Conservation (phyloP, 2,888 invertebrate species). For the Neuroscelio doddi region DNA sequence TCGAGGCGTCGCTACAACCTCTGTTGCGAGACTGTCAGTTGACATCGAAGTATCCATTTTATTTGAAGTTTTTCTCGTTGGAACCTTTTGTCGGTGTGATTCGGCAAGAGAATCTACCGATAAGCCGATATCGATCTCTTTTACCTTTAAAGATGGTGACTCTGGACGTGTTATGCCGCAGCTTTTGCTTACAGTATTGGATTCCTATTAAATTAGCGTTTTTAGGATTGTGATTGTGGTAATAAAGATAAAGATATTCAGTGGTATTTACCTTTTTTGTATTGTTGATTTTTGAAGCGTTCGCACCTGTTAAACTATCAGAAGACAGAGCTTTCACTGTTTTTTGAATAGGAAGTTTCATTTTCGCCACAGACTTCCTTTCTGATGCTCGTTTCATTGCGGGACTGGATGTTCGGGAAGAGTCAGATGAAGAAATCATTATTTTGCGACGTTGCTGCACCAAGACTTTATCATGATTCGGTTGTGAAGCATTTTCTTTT, state of each 20-base stretch:
- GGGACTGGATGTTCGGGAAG: conserved; percentile 81
- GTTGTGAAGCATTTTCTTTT: conserved; percentile 55
- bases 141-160: conserved; percentile 66
- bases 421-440: conserved; percentile 78
- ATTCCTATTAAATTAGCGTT: conserved; percentile 17
- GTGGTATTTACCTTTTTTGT: conserved; percentile 53
- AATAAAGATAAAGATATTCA: not conserved
- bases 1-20: conserved; percentile 60
- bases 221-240: not conserved
- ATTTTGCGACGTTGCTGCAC: conserved; percentile 72
- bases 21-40: conserved; percentile 69
- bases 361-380: conserved; percentile 61
- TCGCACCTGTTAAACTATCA: conserved; percentile 73
- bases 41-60: conserved; percentile 70
- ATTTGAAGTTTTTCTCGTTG: conserved; percentile 49
- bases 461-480: conserved; percentile 60
- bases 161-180: conserved; percentile 69
- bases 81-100: conserved; percentile 54
- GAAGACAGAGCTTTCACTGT: conserved; percentile 72
- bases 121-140: conserved; percentile 62
- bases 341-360: conserved; percentile 65
- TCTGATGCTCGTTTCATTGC: conserved; percentile 73
- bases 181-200: conserved; percentile 60
- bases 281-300: conserved; percentile 51
- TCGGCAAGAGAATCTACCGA: conserved; percentile 69